Base-by-base conservation (phyloP, 92 coral and sea anemone genomes). In the Siderastrea radians region DNA sequence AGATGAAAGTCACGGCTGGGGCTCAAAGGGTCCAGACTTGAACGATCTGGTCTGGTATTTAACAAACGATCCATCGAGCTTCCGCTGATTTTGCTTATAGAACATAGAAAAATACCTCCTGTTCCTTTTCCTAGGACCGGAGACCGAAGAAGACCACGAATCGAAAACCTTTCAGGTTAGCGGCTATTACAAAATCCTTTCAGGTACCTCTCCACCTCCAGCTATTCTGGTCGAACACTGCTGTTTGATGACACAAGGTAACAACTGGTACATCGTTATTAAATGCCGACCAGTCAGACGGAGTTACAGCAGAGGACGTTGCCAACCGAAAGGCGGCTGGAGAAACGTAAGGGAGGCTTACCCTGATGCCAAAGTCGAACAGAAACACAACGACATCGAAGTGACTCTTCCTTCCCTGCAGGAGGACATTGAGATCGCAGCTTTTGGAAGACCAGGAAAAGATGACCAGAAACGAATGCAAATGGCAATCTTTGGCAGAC, bases 401-500 rank as follows among this genome's bases (percentile, higher is more conserved):
- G 60, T 84, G 7, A 73, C 72, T 1, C n/a, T 84, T 3, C 64
- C 80, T 0, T 3, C n/a, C 1, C 65, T 49, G 43, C 11, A 13
- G n/a, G 63, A 84, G 50, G 72, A 74, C 15, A 4, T 74, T 14
- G 80, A 68, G n/a, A 38, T 84, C 44, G 88, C 88, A 11, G 88
- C 81, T 1, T 84, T 84, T 38, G 88, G 88, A 14, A 62, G 7
- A 0, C 73, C 88, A 9, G 64, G 62, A 48, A 13, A 2, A 64
- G 62, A 52, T 3, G 88, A 84, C 72, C 50, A 75, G 72, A 84
- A 84, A 49, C 46, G 88, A 63, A 84, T 84, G 88, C 81, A 74
- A 75, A 84, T 84, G 88, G 81, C 51, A 49, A 84, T 74, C 47
- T 84, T 84, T 65, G 88, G 81, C 0, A 51, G 13, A 51, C 26